These are phyloP conservation scores for Drosophila santomea DNA, from an alignment of 1,140 invertebrate species.

Conservation along the genomic window DNA sequence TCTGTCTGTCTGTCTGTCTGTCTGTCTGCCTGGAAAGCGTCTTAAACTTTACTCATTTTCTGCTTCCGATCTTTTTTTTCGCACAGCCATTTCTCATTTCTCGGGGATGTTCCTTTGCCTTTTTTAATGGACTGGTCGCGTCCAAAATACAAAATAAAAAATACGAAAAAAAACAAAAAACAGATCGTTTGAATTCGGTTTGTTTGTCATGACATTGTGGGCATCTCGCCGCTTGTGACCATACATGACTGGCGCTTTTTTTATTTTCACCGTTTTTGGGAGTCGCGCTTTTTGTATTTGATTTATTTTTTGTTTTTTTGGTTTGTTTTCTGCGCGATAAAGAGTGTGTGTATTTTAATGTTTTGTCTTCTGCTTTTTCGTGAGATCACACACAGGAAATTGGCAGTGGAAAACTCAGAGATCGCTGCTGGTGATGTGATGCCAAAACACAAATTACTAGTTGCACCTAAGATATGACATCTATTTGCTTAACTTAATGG, in stretches of 20 bases:
- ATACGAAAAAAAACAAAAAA: conserved; percentile 26
- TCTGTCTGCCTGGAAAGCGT: not conserved
- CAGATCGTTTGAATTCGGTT: conserved; percentile 61
- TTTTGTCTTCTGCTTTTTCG: conserved; percentile 9
- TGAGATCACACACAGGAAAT: conserved; percentile 79
- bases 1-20: no score
- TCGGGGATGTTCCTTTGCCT: conserved; percentile 27
- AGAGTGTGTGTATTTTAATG: conserved; percentile 7
- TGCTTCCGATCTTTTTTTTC: not conserved
- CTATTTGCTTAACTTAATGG: no score
- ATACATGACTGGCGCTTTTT: conserved; percentile 57
- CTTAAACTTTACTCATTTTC: conserved; percentile 1
- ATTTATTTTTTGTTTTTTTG: not conserved
- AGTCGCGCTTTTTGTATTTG: conserved; percentile 34
- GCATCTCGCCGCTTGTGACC: conserved; percentile 32
- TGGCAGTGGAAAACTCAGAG: conserved; percentile 11
- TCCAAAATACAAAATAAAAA: conserved; percentile 32
- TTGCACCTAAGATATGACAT: no score
- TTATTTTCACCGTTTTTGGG: conserved; percentile 69
- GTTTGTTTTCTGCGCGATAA: conserved; percentile 45
- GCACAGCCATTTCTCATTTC: conserved; percentile 40
- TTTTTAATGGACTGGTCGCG: conserved; percentile 30
- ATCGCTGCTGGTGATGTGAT: conserved; percentile 14
- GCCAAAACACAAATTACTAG: conserved; percentile 3
- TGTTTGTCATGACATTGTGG: conserved; percentile 55